Evolutionary conservation across 2,113 vertebrate species (phyloP).

Genomic region (Naja naja): DNA sequence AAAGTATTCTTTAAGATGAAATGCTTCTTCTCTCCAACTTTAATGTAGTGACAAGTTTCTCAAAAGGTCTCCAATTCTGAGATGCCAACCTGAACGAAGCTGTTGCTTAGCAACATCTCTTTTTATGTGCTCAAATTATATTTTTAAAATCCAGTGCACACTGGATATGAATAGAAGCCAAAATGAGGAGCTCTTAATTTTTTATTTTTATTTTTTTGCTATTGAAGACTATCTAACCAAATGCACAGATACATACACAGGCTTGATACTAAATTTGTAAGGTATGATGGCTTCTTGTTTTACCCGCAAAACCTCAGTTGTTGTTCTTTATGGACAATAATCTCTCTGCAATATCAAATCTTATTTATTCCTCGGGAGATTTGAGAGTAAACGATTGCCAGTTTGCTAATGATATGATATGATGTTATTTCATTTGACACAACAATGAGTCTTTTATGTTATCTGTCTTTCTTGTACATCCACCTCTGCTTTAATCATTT

Average conservation of each 20-base stretch:
- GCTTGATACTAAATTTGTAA: neutral
- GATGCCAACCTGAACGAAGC: slow-evolving; percentile 53
- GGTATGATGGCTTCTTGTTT: neutral
- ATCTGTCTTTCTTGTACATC: neutral
- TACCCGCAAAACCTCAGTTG: neutral
- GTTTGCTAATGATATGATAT: slow-evolving; percentile 15
- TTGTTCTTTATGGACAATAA: neutral
- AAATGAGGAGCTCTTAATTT: slow-evolving; percentile 29
- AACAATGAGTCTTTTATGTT: neutral
- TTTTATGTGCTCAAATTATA: slow-evolving; percentile 37
- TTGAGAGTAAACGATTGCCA: slow-evolving; percentile 10
- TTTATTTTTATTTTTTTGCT: neutral
- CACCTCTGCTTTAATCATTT: neutral
- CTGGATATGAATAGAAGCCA: slow-evolving; percentile 33
- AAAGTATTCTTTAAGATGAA: slow-evolving; percentile 19
- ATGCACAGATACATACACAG: neutral
- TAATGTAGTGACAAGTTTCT: slow-evolving; percentile 31
- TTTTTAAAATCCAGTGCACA: slow-evolving; percentile 32
- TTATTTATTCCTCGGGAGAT: slow-evolving; percentile 8
- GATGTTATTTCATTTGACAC: neutral
- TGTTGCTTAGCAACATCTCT: slow-evolving; percentile 65
- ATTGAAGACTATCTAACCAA: neutral
- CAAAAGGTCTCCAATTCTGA: slow-evolving; percentile 48
- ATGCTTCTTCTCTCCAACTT: slow-evolving; percentile 1
- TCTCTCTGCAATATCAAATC: neutral